Evolutionary conservation across 1,140 invertebrate genomes (phyloP).

Genomic region (Macrobrachium rosenbergii): DNA sequence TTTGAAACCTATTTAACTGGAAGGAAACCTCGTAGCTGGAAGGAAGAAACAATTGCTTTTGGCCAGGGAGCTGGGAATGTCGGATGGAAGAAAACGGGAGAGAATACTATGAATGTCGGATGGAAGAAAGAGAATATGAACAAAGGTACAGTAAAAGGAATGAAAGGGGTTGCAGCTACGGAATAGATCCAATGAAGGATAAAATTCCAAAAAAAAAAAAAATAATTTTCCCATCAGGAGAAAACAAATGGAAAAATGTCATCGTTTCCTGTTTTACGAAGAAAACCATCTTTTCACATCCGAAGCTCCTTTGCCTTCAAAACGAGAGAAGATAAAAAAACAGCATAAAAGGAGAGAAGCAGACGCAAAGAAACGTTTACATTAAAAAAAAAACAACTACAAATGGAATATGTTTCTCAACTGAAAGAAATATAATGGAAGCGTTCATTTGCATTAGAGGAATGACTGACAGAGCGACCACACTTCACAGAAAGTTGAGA

Average conservation of each 20-base stretch:
- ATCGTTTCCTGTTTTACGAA: not conserved
- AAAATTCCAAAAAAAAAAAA: not conserved
- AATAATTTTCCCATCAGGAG: not conserved
- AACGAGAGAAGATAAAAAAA: not conserved
- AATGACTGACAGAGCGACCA: too few species aligned
- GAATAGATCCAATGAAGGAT: not conserved
- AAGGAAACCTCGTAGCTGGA: not conserved
- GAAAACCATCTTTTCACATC: not conserved
- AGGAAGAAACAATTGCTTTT: too few species aligned
- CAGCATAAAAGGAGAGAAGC: not conserved
- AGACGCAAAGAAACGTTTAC: not conserved
- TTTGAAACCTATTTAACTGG: too few species aligned
- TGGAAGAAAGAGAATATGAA: not conserved
- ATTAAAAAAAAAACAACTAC: not conserved
- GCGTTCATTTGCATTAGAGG: too few species aligned
- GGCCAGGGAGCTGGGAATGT: too few species aligned
- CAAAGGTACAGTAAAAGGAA: too few species aligned
- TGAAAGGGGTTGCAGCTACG: not conserved
- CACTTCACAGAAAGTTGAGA: too few species aligned
- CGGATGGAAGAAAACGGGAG: not conserved
- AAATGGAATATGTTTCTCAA: not conserved
- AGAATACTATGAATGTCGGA: not conserved
- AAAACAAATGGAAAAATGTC: not conserved
- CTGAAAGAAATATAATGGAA: not conserved
- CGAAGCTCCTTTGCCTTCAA: too few species aligned